Percentiles rank a stretch among this genome's conserved stretches.
Evolutionary conservation across 2,113 vertebrate genomes (phyloP).

Genomic region (Mixornis gularis): DNA sequence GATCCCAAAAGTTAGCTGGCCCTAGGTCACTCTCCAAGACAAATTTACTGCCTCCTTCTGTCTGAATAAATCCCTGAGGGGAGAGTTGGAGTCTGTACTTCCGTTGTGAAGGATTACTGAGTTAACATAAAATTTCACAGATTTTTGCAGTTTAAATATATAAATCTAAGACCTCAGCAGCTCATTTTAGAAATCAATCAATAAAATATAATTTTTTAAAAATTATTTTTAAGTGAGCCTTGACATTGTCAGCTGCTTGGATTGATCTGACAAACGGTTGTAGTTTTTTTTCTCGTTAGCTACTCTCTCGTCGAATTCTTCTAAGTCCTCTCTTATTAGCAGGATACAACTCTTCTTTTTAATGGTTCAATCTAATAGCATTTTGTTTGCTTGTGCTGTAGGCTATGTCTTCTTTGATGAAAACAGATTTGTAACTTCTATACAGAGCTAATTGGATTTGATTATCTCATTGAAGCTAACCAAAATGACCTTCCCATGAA

Average conservation of each 20-base stretch:
- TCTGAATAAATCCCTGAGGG: not conserved
- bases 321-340: not conserved
- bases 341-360: not conserved
- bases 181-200: not conserved
- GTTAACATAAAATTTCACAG: not conserved
- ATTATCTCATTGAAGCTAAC: not conserved
- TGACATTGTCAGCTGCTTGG: not conserved
- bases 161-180: not conserved
- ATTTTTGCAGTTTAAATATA: not conserved
- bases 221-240: not conserved
- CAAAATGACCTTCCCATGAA: not conserved
- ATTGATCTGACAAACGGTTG: not conserved
- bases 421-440: constrained; percentile 5
- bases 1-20: not conserved
- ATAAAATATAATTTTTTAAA: not conserved
- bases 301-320: not conserved
- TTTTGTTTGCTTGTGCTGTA: not conserved
- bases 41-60: not conserved
- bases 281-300: not conserved
- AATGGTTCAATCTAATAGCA: not conserved
- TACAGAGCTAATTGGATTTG: constrained; percentile 27
- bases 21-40: not conserved
- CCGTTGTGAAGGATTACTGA: not conserved
- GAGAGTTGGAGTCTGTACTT: not conserved
- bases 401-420: constrained; percentile 10